phyloP scores from a whole-genome alignment of 2,797 vertebrate species.

The Tokudaia tokunoshimensis region DNA sequence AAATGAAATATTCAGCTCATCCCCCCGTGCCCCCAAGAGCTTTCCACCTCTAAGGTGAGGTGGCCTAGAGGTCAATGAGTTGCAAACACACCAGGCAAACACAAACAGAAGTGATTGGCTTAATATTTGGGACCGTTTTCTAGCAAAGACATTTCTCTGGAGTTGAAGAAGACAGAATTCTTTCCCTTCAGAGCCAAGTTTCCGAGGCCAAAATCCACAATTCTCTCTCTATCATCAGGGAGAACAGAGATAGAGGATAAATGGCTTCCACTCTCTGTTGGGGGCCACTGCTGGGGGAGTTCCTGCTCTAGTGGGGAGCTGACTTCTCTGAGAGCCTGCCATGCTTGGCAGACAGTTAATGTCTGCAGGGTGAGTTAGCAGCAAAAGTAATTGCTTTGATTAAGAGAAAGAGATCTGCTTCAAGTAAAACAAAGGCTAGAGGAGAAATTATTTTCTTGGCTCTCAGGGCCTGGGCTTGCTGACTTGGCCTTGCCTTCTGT shows the following conservation, averaged over 20 bases:
- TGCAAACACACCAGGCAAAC: conserved; percentile 58
- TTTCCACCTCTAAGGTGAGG: conserved; percentile 34
- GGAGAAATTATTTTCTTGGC: neutral
- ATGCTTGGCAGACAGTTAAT: conserved; percentile 63
- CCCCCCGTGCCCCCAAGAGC: neutral
- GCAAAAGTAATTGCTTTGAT: conserved; percentile 76
- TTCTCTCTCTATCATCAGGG: neutral
- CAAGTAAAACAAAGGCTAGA: conserved; percentile 39
- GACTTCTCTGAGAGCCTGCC: conserved; percentile 7
- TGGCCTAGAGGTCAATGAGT: conserved; percentile 9
- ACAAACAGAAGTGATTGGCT: conserved; percentile 22
- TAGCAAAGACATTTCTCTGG: conserved; percentile 10
- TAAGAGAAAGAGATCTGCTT: conserved; percentile 58
- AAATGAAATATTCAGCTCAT: neutral
- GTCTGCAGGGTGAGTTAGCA: conserved; percentile 36
- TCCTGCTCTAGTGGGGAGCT: neutral
- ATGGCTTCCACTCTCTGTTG: neutral
- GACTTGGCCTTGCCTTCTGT: neutral
- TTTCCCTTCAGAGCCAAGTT: conserved; percentile 22
- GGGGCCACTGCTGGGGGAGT: neutral
- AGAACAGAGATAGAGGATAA: neutral
- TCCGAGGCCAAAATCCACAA: neutral
- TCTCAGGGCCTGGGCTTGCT: neutral
- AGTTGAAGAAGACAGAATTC: conserved; percentile 10
- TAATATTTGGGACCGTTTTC: neutral